Percentiles rank a stretch among this genome's conserved stretches.
phyloP scores from a whole-genome alignment of 2,113 vertebrate species.

The Bucco capensis region DNA sequence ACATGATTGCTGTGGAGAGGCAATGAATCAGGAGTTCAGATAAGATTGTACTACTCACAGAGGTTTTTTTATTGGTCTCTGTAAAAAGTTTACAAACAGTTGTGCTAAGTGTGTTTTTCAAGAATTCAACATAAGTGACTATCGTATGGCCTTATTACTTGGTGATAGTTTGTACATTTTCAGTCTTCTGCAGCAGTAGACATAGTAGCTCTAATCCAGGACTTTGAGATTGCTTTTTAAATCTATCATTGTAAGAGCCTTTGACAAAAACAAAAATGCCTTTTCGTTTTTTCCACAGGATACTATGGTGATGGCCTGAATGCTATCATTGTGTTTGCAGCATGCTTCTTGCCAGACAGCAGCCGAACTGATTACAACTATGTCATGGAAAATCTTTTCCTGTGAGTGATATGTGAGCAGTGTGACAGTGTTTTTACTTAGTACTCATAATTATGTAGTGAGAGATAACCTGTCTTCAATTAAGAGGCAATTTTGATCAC shows the following conservation, averaged over 20 bases:
- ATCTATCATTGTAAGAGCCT: conserved; percentile 17
- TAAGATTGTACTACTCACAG: not conserved
- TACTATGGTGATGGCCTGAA: conserved; percentile 94
- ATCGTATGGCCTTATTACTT: not conserved
- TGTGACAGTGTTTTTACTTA: conserved; percentile 26
- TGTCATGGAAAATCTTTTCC: conserved; percentile 98
- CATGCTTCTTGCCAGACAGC: conserved; percentile 96
- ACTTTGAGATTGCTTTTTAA: not conserved
- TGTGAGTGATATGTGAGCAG: conserved; percentile 81
- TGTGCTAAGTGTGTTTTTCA: not conserved
- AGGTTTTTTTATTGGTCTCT: not conserved
- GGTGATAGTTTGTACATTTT: not conserved
- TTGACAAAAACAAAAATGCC: conserved; percentile 44
- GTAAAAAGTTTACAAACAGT: not conserved
- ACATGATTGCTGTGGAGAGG: not conserved
- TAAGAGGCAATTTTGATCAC: not conserved
- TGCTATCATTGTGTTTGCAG: conserved; percentile 97
- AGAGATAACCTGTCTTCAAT: conserved; percentile 28
- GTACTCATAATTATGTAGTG: not conserved
- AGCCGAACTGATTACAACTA: conserved; percentile 90
- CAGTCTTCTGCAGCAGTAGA: not conserved
- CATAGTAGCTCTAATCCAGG: not conserved
- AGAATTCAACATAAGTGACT: not conserved
- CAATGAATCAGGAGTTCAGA: not conserved
- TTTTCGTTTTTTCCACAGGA: conserved; percentile 78